Evolutionary conservation across 2,113 vertebrate genomes (phyloP), one percentile per base, ranked within the genome.

Genomic region (Oceanodroma tethys): DNA sequence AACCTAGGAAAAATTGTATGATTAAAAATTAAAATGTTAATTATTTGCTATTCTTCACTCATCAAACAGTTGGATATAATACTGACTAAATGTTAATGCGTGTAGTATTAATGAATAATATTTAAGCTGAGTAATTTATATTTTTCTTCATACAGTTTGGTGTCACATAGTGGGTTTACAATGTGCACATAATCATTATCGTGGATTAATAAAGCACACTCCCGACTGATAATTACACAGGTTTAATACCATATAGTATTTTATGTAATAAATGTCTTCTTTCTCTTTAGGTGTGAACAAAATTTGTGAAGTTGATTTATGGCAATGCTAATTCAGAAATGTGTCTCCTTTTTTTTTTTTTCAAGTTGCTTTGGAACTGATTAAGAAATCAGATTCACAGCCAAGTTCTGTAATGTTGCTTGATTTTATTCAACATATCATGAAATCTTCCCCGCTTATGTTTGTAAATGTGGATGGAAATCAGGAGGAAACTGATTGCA

Each of bases 391-490:
- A 60, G 99, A 98, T 86, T 98, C 99, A 22, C 99, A 99, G 90
- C 99, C 99, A 42, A 99, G 99, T 82, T 99, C 99, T 96, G 99
- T 99, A 78, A 99, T 99, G 99, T 97, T 99, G 85, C 98, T 99
- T 94, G 99, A 99, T 96, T 99, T 99, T 93, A 98, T 99, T 92
- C 99, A 99, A 85, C 99, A 99, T 85, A 99, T 99, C 16, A 99
- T 99, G 98, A 99, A 99, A 96, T 99, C 99, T 50, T 99, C 99
- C 10, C 99, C 99, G 1, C 98, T 99, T 90, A 99, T 99, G 98
- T 99, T 99, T 96, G 98, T 99, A 76, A 99, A 98, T 84, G 97
- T 98, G 78, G 98, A 98, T 94, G 99, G 98, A 90, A 98, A 96
- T 58, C 98, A 98, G 21, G 97, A 98, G 32, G 98, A 99, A 72